A percentile compares a stretch with the other conserved stretches of the same genome.
Evolutionary conservation across 2,113 vertebrate genomes (phyloP).

Genomic region (Petaurus breviceps): DNA sequence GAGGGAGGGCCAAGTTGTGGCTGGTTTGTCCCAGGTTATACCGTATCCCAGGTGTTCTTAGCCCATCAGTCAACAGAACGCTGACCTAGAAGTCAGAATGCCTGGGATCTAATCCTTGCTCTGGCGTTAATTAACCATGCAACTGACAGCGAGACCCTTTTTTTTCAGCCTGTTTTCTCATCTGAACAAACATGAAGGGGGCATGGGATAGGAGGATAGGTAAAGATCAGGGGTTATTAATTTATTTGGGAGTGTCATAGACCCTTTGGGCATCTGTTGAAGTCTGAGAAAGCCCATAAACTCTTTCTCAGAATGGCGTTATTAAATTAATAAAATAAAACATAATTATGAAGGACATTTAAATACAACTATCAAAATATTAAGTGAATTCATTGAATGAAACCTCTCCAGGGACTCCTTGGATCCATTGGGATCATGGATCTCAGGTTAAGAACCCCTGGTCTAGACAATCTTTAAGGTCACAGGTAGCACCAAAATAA

Average conservation of each 20-base stretch:
- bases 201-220: accelerated
- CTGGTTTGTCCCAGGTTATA: neutral
- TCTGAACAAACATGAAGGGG: neutral
- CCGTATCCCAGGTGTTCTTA: neutral
- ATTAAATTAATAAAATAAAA: neutral
- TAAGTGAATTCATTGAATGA: neutral
- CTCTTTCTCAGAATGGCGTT: neutral
- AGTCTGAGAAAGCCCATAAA: neutral
- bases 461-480: neutral
- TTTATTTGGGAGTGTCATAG: neutral
- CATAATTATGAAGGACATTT: neutral
- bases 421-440: neutral
- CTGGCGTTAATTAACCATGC: neutral
- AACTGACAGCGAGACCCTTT: neutral
- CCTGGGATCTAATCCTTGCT: neutral
- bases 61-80: neutral
- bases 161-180: neutral
- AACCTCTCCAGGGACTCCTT: neutral
- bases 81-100: neutral
- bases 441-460: neutral
- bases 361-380: neutral
- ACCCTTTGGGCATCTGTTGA: neutral
- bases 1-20: neutral
- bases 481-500: neutral
- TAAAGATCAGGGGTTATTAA: neutral